Conservation (phyloP, 2,888 invertebrate genomes). For the Panopea generosa region DNA sequence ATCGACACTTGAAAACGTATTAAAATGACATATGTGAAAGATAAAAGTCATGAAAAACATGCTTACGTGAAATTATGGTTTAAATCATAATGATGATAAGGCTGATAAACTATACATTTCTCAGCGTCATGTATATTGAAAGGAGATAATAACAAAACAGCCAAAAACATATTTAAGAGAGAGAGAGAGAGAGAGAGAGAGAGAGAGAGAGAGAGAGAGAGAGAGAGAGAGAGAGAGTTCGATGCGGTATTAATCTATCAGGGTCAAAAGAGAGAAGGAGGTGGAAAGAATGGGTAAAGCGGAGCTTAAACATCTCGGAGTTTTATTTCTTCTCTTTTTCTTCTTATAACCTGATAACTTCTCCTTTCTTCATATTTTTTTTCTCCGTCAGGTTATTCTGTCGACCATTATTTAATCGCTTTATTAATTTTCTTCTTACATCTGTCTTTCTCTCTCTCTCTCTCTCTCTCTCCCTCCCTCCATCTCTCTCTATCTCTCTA, state of each 20-base stretch:
- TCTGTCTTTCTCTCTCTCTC: not conserved
- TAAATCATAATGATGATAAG: no score
- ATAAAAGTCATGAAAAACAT: no score
- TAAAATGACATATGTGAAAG: no score
- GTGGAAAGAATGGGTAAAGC: no score
- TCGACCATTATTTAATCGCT: not conserved
- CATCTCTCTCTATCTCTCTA: no score
- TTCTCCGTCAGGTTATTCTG: not conserved
- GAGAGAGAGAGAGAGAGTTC: conserved; percentile 3
- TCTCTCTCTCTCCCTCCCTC: conserved; percentile 1
- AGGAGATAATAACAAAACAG: not conserved
- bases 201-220: conserved; percentile 3
- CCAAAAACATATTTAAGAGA: no score
- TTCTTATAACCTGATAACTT: not conserved
- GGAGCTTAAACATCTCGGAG: not conserved
- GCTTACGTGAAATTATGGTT: no score
- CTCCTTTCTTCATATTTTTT: not conserved
- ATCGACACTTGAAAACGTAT: no score
- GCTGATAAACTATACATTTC: no score
- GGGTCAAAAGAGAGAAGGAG: no score
- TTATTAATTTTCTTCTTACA: not conserved
- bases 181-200: conserved; percentile 3
- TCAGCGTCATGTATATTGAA: no score
- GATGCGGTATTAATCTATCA: no score
- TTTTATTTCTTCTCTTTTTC: not conserved